Base-by-base conservation (phyloP, 1,140 invertebrate genomes). In the Saccostrea glomerata region DNA sequence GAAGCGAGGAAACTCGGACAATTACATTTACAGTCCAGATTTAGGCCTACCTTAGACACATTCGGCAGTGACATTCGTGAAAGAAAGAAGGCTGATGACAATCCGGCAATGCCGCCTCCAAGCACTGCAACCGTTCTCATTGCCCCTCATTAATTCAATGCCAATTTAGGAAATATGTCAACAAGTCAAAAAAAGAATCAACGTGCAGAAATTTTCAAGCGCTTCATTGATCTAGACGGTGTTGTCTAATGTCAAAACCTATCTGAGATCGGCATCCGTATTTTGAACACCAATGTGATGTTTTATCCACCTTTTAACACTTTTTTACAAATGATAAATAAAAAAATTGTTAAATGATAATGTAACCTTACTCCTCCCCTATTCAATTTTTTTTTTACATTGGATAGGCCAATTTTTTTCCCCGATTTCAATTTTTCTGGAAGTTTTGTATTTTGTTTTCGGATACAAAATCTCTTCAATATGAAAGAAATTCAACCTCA, bases 71-170 rank as follows among this genome's bases (percentile, higher is more conserved):
- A 77, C 85, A 89, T 20, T 91, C 87, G 23, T 77, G 70, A 77
- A 11, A 92, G 88, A 77, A 92, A 92, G 70, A 89, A 92, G 7
- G 90, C 91, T 4, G 92, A 89, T 6, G 91, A 77, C 54, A 92
- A 63, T 0, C 91, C 91, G 55, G 90, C 91, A 7, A 91, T 85
- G 36, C 92, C 91, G 11, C 91, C 91, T n/a, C 92, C 91, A 54
- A 93, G 56, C 54, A 92, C 89, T 36, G 92, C 91, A 82, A 90
- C 91, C 13, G 92, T 92, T 15, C 70, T 77, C 70, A 77, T 77
- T 25, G 36, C 13, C 30, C 36, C 20, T 77, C 25, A 30, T 77
- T 77, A 15, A 77, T 66, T 7, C 70, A 30, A 77, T 9, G 3
- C 12, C 30, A 15, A 30, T 77, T 12, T 13, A 77, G 25, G 23